A percentile compares a stretch with the other conserved stretches of the same genome.
phyloP scores from a whole-genome alignment of 2,113 vertebrate genomes.

The Saguinus imperator region DNA sequence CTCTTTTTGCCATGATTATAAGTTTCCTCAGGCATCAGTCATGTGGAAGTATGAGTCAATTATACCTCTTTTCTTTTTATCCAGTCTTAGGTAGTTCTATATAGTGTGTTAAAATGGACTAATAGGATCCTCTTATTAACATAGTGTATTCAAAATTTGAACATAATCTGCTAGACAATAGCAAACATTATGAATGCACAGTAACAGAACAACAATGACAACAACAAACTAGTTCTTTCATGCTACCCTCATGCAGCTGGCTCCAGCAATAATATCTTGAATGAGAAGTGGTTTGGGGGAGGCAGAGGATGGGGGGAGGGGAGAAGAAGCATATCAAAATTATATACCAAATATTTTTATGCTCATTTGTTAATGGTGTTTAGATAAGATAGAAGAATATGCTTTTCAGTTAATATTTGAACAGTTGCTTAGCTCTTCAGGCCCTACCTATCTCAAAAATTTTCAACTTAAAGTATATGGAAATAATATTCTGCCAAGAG shows the following conservation, averaged over 20 bases:
- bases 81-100: no score
- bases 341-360: neutral
- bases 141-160: neutral
- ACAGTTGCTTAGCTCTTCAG: neutral
- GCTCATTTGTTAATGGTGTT: neutral
- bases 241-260: neutral
- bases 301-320: no score
- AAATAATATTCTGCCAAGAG: neutral
- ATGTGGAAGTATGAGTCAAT: no score
- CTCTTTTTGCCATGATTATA: no score
- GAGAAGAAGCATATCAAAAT: neutral
- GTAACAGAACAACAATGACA: neutral
- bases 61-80: no score
- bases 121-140: neutral
- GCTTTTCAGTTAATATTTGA: neutral
- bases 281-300: no score
- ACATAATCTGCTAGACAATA: neutral
- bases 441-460: neutral
- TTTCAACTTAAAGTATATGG: neutral
- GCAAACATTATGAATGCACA: neutral
- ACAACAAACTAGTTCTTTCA: neutral
- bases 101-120: no score
- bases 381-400: neutral
- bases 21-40: no score
- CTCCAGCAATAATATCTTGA: neutral